A percentile compares a stretch with the other conserved stretches of the same genome.
phyloP scores from a whole-genome alignment of 2,113 vertebrate species.

The Neofelis nebulosa region DNA sequence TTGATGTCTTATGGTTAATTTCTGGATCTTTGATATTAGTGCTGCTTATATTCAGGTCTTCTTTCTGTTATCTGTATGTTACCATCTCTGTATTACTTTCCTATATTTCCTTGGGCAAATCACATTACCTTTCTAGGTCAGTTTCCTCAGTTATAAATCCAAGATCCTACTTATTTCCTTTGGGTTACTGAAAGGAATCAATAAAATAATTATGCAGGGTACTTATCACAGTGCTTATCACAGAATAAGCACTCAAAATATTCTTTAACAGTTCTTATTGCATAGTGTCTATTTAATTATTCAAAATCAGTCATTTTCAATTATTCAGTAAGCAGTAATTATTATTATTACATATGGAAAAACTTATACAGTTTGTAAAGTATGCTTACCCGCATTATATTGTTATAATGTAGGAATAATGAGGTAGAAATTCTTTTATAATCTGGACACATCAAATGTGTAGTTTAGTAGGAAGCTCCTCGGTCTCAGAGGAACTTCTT shows the following conservation, averaged over 20 bases:
- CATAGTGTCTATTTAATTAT: not conserved
- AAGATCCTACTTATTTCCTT: not conserved
- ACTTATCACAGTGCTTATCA: not conserved
- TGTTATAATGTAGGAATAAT: not conserved
- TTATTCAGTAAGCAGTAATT: not conserved
- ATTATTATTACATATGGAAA: not conserved
- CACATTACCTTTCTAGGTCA: not conserved
- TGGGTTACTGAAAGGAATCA: not conserved
- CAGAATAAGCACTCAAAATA: not conserved
- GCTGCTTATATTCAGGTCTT: not conserved
- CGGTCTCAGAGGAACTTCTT: not conserved
- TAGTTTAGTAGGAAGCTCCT: not conserved
- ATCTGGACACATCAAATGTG: not conserved
- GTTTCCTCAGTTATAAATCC: slow-evolving; percentile 7
- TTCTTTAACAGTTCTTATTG: not conserved
- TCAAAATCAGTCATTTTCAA: not conserved
- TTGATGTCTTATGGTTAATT: slow-evolving; percentile 18
- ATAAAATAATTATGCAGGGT: not conserved
- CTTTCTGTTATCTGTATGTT: not conserved
- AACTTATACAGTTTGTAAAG: not conserved
- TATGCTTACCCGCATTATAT: not conserved
- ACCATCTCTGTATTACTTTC: not conserved
- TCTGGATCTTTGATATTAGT: not conserved
- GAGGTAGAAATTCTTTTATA: slow-evolving; percentile 13
- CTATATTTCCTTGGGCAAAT: not conserved